phyloP scores from a whole-genome alignment of 2,113 vertebrate genomes.

The Ctenomys sociabilis region DNA sequence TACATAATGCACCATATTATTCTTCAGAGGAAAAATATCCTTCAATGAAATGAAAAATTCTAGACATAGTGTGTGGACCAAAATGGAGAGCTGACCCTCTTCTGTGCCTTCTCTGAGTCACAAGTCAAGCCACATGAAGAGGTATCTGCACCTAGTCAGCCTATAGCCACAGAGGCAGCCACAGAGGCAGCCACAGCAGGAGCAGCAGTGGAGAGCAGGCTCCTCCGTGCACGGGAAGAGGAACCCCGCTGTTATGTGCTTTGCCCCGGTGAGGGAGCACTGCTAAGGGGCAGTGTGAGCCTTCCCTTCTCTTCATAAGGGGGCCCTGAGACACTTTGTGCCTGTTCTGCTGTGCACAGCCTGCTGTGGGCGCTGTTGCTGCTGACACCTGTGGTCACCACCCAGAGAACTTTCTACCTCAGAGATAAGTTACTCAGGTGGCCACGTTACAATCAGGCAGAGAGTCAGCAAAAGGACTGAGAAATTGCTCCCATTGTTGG shows the following conservation, averaged over 20 bases:
- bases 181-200: neutral
- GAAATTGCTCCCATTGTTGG: rapidly evolving
- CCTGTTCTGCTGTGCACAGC: no score
- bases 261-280: neutral
- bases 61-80: neutral
- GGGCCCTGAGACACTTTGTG: neutral
- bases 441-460: neutral
- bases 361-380: rapidly evolving
- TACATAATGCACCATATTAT: neutral
- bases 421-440: no score
- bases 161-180: neutral
- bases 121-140: neutral
- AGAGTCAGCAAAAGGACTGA: no score
- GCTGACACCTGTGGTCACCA: rapidly evolving
- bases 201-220: neutral
- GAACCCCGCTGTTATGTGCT: neutral
- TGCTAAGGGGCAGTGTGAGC: neutral
- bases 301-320: rapidly evolving
- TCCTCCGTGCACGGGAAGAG: neutral
- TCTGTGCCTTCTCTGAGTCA: neutral
- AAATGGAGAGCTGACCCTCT: neutral
- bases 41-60: neutral
- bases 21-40: neutral
- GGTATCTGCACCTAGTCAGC: neutral
- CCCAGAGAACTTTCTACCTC: neutral